A percentile compares a stretch with the other conserved stretches of the same genome.
phyloP scores from a whole-genome alignment of 2,888 invertebrate species.

The Lasius platythorax region DNA sequence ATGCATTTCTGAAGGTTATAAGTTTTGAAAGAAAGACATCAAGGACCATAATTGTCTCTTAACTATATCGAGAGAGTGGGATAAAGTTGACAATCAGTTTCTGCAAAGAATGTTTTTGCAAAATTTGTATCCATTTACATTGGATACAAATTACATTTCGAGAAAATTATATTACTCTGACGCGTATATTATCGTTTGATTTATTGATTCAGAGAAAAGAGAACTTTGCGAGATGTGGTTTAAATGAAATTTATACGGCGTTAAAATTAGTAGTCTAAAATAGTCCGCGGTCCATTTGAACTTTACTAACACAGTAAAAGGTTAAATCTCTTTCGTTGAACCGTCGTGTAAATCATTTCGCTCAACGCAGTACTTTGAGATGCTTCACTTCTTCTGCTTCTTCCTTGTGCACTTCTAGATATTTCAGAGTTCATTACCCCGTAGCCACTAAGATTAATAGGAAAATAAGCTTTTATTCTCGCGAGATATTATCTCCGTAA shows the following conservation, averaged over 20 bases:
- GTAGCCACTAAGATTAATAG: background rate
- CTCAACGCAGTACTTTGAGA: conserved; percentile 28
- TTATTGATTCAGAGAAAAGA: background rate
- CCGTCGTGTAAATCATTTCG: conserved; percentile 33
- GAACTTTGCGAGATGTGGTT: background rate
- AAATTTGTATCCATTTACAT: background rate
- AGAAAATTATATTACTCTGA: conserved; percentile 21
- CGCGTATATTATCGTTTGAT: background rate
- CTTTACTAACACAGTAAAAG: conserved; percentile 34
- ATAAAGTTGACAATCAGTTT: background rate
- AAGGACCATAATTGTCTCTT: background rate
- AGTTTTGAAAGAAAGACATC: background rate
- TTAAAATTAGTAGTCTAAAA: conserved; percentile 47
- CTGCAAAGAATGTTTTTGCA: background rate
- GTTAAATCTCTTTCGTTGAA: conserved; percentile 28
- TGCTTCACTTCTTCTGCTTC: conserved; percentile 1
- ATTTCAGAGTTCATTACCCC: conserved; percentile 25
- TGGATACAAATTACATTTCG: background rate
- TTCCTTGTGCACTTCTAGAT: conserved; percentile 11
- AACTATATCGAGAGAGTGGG: background rate
- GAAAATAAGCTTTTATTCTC: background rate
- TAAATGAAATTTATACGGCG: conserved; percentile 33
- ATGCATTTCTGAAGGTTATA: background rate
- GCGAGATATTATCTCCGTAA: background rate
- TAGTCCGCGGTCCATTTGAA: conserved; percentile 23